Conservation (phyloP, 1,140 invertebrate species). For the Pogonomyrmex californicus region DNA sequence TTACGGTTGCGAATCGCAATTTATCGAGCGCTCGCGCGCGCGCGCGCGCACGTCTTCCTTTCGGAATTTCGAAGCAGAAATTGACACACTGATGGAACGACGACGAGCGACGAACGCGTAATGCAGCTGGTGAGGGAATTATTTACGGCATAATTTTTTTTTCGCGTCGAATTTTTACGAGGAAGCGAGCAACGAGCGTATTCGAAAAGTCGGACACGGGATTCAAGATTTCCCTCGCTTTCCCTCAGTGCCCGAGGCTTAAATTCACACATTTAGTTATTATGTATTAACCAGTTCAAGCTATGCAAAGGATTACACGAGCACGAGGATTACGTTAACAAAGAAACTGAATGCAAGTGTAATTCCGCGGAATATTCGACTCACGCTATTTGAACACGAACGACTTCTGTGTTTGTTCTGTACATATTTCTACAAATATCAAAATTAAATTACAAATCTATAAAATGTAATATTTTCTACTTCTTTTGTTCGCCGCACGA, state of each 20-base stretch:
- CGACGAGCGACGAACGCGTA: background rate
- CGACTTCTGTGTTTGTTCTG: conserved; percentile 64
- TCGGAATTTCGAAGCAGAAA: conserved; percentile 3
- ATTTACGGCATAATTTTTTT: conserved; percentile 3
- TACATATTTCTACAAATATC: background rate
- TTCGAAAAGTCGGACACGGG: background rate
- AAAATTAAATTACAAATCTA: background rate
- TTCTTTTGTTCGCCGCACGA: background rate
- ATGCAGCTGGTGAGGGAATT: conserved; percentile 1
- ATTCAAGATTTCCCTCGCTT: background rate
- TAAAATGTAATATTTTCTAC: background rate
- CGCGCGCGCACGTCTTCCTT: background rate
- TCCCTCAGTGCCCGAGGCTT: background rate
- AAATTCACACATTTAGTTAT: conserved; percentile 12
- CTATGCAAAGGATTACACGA: conserved; percentile 35
- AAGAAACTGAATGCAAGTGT: conserved; percentile 67
- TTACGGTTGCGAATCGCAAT: background rate
- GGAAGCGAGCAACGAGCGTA: background rate
- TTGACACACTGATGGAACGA: background rate
- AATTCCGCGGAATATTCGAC: conserved; percentile 69
- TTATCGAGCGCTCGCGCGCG: background rate
- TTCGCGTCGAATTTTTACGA: background rate
- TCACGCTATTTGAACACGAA: conserved; percentile 51
- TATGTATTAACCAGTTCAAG: background rate
- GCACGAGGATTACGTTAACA: conserved; percentile 47